Conservation (phyloP, 2,888 invertebrate genomes). For the Ypsolopha sequella region DNA sequence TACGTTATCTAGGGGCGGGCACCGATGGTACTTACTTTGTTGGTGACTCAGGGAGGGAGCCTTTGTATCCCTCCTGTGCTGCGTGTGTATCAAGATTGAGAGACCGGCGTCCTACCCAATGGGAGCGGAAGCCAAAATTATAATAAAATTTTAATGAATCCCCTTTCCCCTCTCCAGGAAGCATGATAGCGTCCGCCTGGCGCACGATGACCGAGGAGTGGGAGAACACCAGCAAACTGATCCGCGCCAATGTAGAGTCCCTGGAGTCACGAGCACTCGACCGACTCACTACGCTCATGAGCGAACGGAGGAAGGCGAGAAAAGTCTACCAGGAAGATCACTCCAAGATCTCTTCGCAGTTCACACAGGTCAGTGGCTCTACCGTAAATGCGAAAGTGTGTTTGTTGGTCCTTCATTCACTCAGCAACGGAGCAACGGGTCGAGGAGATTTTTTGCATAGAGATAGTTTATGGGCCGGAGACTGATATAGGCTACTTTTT, state of each 20-base stretch:
- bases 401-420: too few species aligned
- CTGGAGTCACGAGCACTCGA: constrained; percentile 87
- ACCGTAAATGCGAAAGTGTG: too few species aligned
- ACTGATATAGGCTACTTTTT: too few species aligned
- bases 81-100: too few species aligned
- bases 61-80: too few species aligned
- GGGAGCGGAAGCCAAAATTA: not conserved
- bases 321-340: constrained; percentile 93
- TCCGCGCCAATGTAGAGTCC: constrained; percentile 88
- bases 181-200: constrained; percentile 81
- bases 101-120: too few species aligned
- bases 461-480: too few species aligned
- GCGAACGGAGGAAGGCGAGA: constrained; percentile 88
- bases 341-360: constrained; percentile 83
- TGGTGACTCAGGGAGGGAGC: too few species aligned
- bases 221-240: constrained; percentile 85
- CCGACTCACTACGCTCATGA: constrained; percentile 82
- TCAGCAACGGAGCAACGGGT: too few species aligned
- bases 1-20: too few species aligned
- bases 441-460: too few species aligned
- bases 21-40: too few species aligned
- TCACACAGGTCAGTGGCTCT: constrained; percentile 76
- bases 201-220: constrained; percentile 89
- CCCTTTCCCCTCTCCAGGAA: constrained; percentile 47
- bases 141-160: not conserved